phyloP scores from a whole-genome alignment of 2,797 vertebrate genomes.

The Lepilemur septentrionalis region DNA sequence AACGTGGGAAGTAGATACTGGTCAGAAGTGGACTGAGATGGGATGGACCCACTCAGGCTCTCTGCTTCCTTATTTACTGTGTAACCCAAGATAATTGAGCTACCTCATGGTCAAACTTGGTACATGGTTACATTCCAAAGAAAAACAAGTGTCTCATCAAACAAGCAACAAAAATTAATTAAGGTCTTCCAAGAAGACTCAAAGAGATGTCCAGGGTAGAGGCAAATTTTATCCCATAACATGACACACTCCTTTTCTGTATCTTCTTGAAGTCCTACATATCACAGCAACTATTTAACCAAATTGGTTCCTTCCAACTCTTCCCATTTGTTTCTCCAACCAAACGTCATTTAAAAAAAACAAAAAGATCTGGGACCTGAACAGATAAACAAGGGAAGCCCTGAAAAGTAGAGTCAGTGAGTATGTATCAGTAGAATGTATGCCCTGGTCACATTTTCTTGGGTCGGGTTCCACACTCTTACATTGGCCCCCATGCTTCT shows the following conservation, averaged over 20 bases:
- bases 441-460: neutral
- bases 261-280: neutral
- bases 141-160: neutral
- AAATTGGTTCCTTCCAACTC: neutral
- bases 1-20: neutral
- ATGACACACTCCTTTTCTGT: neutral
- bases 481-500: neutral
- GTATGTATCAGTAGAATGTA: neutral
- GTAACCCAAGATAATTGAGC: neutral
- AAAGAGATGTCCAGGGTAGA: neutral
- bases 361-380: neutral
- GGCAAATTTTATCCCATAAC: neutral
- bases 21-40: neutral
- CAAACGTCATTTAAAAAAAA: neutral
- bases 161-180: neutral
- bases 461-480: neutral
- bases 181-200: neutral
- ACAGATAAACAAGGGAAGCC: neutral
- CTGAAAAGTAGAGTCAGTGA: neutral
- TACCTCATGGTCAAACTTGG: neutral
- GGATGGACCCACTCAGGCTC: rapidly evolving
- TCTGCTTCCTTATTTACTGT: neutral
- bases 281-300: neutral
- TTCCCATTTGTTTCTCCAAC: neutral
- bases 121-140: neutral